These are phyloP conservation scores for Kuschelorhynchus macadamiae DNA, from an alignment of 2,888 invertebrate species.

Conservation along the genomic window DNA sequence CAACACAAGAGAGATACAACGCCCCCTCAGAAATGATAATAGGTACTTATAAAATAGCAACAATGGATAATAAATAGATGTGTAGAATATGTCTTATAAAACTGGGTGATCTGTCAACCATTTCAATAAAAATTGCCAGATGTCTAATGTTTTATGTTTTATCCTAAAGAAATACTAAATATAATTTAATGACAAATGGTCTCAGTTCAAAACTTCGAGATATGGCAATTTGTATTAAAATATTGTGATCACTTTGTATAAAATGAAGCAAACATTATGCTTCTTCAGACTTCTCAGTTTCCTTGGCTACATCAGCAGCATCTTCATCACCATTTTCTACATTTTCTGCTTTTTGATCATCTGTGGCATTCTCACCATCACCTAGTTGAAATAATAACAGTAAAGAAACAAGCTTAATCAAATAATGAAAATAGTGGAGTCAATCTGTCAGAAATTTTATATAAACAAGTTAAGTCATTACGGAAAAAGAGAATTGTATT, in stretches of 20 bases:
- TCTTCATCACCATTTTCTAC: slow-evolving; percentile 51
- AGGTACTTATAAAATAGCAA: slow-evolving; percentile 11
- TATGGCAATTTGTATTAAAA: slow-evolving; percentile 10
- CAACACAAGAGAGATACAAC: slow-evolving; percentile 9
- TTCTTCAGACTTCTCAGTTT: slow-evolving; percentile 52
- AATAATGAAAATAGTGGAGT: too few species aligned
- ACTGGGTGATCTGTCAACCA: slow-evolving; percentile 6
- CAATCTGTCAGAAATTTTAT: too few species aligned
- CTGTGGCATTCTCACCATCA: slow-evolving; percentile 45
- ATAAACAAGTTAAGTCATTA: too few species aligned
- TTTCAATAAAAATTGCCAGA: slow-evolving; percentile 6
- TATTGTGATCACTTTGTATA: not conserved
- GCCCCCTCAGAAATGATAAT: not conserved
- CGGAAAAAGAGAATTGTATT: too few species aligned
- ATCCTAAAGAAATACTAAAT: slow-evolving; percentile 7
- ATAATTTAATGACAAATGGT: slow-evolving; percentile 14
- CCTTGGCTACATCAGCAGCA: slow-evolving; percentile 45
- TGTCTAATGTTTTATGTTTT: slow-evolving; percentile 5
- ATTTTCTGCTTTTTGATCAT: slow-evolving; percentile 51
- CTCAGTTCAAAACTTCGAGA: slow-evolving; percentile 22
- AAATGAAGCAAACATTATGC: slow-evolving; percentile 24
- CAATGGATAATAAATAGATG: slow-evolving; percentile 36
- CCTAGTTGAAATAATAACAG: too few species aligned
- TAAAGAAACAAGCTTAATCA: too few species aligned
- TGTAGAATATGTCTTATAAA: slow-evolving; percentile 23